Evolutionary conservation across 2,888 invertebrate genomes (phyloP), one percentile per base, ranked within the genome.

Genomic region (Zele albiditarsus): DNA sequence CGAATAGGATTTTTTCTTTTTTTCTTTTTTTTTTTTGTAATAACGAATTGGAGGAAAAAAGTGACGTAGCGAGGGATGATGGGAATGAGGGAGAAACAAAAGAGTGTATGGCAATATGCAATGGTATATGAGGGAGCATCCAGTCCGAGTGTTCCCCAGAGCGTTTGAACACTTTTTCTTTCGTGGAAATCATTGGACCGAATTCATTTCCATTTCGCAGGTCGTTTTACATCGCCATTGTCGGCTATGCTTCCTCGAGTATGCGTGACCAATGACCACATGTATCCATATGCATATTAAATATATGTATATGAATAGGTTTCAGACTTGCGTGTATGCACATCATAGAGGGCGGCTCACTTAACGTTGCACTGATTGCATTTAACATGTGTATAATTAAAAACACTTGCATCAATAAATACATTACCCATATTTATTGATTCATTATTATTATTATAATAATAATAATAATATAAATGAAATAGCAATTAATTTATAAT

Each of bases 161-260:
- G 33, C 63, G 33, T 31, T 63, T 23, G 33, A 53, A 49, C 27
- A 53, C 53, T 53, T 68, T 68, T 68, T 68, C 68, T 68, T 68
- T 68, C 53, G 23, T 53, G 46, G 27, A 46, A 46, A 68, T 68
- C 49, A 49, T 27, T 4, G 16, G 28, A 68, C 49, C 20, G 25
- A n/a, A 68, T 53, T 20, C 25, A 68, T 68, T 68, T 68, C 28
- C 27, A 68, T 68, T 68, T 68, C 68, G 31, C 68, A 49, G 25
- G 49, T 49, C 31, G 28, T 49, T 28, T 68, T 28, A 27, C 46
- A 46, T 60, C 28, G 28, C 46, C 20, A 62, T 62, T 27, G 42
- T 16, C 42, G 42, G 71, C 42, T 49, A 71, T 46, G 71, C 46
- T 71, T 62, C 46, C 49, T 71, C 42, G 68, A 49, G 53, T 68